Evolutionary conservation across 2,888 invertebrate species (phyloP).

Genomic region (Euspilapteryx auroguttella): DNA sequence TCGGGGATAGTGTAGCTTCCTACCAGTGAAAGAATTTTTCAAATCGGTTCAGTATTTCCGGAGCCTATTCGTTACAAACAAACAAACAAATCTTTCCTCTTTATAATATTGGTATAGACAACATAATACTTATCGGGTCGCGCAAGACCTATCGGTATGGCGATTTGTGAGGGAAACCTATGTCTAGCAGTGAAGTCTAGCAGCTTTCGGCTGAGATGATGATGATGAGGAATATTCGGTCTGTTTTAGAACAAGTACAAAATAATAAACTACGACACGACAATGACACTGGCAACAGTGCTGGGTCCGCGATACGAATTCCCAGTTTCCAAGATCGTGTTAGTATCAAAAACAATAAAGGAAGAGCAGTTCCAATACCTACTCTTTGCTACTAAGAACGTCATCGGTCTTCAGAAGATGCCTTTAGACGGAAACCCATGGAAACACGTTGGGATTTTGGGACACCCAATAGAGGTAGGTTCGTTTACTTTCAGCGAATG

Average conservation of each 20-base stretch:
- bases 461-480: slow-evolving; percentile 66
- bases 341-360: slow-evolving; percentile 22
- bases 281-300: slow-evolving; percentile 66
- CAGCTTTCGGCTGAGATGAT: too few relatives aligned
- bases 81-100: too few relatives aligned
- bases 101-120: too few relatives aligned
- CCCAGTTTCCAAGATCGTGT: slow-evolving; percentile 52
- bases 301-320: slow-evolving; percentile 70
- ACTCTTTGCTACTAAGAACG: slow-evolving; percentile 64
- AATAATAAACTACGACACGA: slow-evolving; percentile 63
- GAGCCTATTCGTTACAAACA: too few relatives aligned
- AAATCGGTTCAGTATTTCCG: too few relatives aligned
- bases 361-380: slow-evolving; percentile 40
- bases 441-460: slow-evolving; percentile 63
- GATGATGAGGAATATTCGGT: too few relatives aligned
- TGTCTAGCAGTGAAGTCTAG: too few relatives aligned
- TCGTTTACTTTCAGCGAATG: background rate
- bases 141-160: too few relatives aligned
- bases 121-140: too few relatives aligned
- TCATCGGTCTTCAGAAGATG: slow-evolving; percentile 69
- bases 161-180: too few relatives aligned
- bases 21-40: too few relatives aligned
- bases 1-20: too few relatives aligned
- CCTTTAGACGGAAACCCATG: slow-evolving; percentile 78
- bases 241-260: slow-evolving; percentile 72